Conservation (phyloP, 2,113 vertebrate genomes). For the Nothobranchius furzeri region DNA sequence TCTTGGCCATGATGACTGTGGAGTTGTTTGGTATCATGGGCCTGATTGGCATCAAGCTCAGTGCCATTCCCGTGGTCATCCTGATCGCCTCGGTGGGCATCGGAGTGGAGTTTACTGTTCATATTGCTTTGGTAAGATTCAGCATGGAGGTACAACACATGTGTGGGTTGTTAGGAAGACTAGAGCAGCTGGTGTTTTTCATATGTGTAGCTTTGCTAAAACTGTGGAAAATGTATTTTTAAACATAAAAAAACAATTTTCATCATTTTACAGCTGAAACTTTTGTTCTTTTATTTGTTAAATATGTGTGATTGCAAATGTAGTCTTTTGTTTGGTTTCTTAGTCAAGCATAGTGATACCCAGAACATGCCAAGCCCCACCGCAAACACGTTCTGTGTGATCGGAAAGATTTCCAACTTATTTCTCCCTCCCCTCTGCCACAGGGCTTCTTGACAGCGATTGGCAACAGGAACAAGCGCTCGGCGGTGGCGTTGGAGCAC, state of each 20-base stretch:
- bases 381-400: constrained; percentile 60
- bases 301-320: constrained; percentile 41
- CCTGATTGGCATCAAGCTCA: constrained; percentile 97
- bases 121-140: constrained; percentile 90
- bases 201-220: constrained; percentile 11
- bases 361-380: constrained; percentile 52
- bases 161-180: constrained; percentile 8
- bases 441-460: constrained; percentile 97
- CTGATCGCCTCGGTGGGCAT: constrained; percentile 97
- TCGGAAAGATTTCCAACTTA: constrained; percentile 65
- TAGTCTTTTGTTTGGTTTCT: constrained; percentile 23
- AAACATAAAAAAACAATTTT: no score
- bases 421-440: constrained; percentile 36
- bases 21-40: constrained; percentile 99
- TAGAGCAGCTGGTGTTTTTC: constrained; percentile 20
- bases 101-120: constrained; percentile 97
- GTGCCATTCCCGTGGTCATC: constrained; percentile 97
- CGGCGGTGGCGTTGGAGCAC: constrained; percentile 91
- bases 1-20: constrained; percentile 95
- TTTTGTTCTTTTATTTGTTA: constrained; percentile 12
- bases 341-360: constrained; percentile 34
- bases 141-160: background rate
- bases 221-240: background rate
- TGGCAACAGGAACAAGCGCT: constrained; percentile 90
- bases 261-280: no score